Percentiles rank a stretch among this genome's conserved stretches.
phyloP scores from a whole-genome alignment of 1,140 invertebrate species.

The Neocloeon triangulifer region DNA sequence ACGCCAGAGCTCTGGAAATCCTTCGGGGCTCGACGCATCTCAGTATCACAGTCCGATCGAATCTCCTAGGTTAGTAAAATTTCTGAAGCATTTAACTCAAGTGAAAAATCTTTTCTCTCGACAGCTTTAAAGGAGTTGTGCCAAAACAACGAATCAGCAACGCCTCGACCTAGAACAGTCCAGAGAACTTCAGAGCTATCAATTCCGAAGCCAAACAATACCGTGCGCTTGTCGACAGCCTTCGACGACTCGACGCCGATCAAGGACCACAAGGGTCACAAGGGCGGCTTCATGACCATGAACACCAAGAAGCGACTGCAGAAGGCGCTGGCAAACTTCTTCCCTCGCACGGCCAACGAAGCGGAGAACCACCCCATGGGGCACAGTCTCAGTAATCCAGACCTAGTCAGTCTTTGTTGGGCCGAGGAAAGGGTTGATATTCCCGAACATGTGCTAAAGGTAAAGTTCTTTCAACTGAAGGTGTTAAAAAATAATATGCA shows the following conservation, averaged over 20 bases:
- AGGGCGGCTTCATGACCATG: constrained; percentile 76
- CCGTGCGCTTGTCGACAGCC: no score
- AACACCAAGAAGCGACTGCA: constrained; percentile 62
- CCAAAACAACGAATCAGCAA: constrained; percentile 17
- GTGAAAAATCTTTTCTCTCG: no score
- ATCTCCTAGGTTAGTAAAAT: constrained; percentile 49
- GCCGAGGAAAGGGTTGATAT: constrained; percentile 34
- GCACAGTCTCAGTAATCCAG: constrained; percentile 78
- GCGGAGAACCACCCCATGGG: constrained; percentile 18
- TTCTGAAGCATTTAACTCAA: no score
- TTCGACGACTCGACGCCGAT: no score
- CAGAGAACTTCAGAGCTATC: constrained; percentile 8
- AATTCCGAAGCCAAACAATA: constrained; percentile 11
- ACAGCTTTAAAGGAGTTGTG: constrained; percentile 48
- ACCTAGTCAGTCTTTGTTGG: constrained; percentile 26
- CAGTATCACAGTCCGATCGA: constrained; percentile 91
- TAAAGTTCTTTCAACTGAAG: no score
- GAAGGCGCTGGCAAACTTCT: constrained; percentile 73
- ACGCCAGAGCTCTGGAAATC: constrained; percentile 76
- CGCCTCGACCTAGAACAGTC: constrained; percentile 18
- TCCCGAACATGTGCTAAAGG: constrained; percentile 93
- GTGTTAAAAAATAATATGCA: no score
- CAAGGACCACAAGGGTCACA: constrained; percentile 42
- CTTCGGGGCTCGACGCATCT: constrained; percentile 84
- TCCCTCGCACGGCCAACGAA: constrained; percentile 65